phyloP scores from a whole-genome alignment of 2,113 vertebrate genomes.

The Ptilorrhoa leucosticta region DNA sequence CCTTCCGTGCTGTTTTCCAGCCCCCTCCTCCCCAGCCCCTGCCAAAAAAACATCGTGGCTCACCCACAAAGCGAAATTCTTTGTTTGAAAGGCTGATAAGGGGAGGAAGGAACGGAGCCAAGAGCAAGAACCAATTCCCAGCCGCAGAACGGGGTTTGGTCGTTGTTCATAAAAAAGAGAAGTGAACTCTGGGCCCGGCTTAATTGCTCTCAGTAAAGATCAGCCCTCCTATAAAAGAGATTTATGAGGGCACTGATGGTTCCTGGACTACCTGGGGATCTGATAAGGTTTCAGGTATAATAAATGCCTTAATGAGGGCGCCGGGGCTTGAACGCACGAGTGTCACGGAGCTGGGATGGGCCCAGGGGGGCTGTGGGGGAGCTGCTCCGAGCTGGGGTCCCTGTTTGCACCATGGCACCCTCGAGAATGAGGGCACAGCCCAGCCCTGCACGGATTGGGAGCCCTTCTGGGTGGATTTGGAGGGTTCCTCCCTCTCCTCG shows the following conservation, averaged over 20 bases:
- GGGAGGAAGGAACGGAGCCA: slow-evolving; percentile 28
- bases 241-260: slow-evolving; percentile 61
- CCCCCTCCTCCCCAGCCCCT: background rate
- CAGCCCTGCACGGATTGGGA: accelerated
- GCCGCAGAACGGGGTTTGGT: slow-evolving; percentile 19
- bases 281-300: slow-evolving; percentile 59
- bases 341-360: background rate
- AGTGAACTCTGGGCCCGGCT: slow-evolving; percentile 65
- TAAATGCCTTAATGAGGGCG: slow-evolving; percentile 38
- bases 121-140: slow-evolving; percentile 53
- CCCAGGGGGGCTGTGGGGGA: background rate
- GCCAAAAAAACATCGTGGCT: background rate
- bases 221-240: slow-evolving; percentile 60
- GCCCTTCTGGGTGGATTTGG: accelerated
- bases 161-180: slow-evolving; percentile 64
- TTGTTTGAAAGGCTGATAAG: slow-evolving; percentile 34
- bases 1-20: background rate
- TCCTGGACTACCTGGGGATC: slow-evolving; percentile 44
- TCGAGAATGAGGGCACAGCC: background rate
- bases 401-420: background rate
- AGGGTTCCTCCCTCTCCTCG: background rate
- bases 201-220: slow-evolving; percentile 66
- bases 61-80: slow-evolving; percentile 7
- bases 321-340: background rate
- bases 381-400: background rate